Evolutionary conservation across 1,140 invertebrate species (phyloP), one percentile per base, ranked within the genome.

Genomic region (Acromyrmex charruanus): DNA sequence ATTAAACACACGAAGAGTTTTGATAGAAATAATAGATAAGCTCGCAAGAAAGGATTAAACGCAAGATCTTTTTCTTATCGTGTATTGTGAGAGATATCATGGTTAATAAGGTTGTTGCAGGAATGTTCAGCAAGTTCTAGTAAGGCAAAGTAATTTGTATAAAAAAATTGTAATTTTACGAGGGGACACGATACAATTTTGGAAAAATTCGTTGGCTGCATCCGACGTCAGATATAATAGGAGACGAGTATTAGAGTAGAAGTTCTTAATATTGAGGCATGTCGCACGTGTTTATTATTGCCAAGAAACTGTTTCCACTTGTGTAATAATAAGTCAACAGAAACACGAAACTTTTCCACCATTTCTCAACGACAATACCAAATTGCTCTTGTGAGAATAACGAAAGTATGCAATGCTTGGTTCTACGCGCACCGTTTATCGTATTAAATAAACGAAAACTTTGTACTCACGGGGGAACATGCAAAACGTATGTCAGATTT

Each of bases 211-310:
- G 75, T 89, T 63, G 81, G 84, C 53, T 71, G 65, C 58, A 77
- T 77, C 61, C 84, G 72, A 86, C 63, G 82, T 88, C 53, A 71
- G 88, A 85, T 51, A 39, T 66, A 25, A 39, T 66, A 25, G 25
- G 12, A 44, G 39, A 79, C 31, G 16, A 81, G 39, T 61, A 86
- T 91, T 88, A 87, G 84, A 61, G 58, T 69, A 84, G 84, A 90
- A 88, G 82, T 91, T 91, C 79, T 87, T 90, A 90, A 88, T 84
- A 86, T 61, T 63, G 53, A 79, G 77, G 28, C 61, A 71, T 61
- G 88, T 79, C 89, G 72, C 90, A 91, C 84, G 87, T 91, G 90
- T 88, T 86, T 91, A 90, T 90, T 90, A 91, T 91, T 88, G 89
- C 84, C 84, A 77, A 80, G 74, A 90, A 82, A 84, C 74, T 80